Evolutionary conservation across 2,113 vertebrate genomes (phyloP).

Genomic region (Trogon melanurus): DNA sequence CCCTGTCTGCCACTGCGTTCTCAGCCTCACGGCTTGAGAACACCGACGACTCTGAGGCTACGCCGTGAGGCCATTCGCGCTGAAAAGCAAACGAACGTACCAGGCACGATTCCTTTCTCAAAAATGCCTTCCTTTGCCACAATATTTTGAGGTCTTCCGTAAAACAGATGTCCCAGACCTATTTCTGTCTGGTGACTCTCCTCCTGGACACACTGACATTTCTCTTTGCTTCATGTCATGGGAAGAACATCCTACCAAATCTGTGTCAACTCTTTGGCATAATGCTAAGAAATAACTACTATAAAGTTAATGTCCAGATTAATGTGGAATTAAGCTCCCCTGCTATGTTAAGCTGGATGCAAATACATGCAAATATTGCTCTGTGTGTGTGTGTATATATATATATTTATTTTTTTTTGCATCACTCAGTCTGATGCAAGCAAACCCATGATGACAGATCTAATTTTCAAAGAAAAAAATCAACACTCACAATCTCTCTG

Average conservation of each 20-base stretch:
- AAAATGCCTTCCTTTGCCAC: not conserved
- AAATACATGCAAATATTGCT: slow-evolving; percentile 32
- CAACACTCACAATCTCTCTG: not conserved
- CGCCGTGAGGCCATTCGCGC: accelerated
- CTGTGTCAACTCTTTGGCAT: not conserved
- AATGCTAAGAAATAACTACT: not conserved
- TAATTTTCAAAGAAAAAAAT: slow-evolving; percentile 34
- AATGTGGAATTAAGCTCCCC: not conserved
- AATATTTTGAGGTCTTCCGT: not conserved
- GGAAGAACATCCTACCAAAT: not conserved
- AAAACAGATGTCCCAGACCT: not conserved
- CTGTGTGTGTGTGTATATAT: not conserved
- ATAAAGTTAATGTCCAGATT: not conserved
- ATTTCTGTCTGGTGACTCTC: not conserved
- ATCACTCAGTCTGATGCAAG: not conserved
- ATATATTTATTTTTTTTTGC: slow-evolving; percentile 4
- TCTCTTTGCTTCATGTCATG: not conserved
- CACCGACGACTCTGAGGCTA: not conserved
- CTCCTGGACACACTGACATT: not conserved
- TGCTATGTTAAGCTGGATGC: not conserved
- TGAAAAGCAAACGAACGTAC: not conserved
- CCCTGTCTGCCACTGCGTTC: not conserved
- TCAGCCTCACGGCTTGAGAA: not conserved
- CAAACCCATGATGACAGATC: not conserved
- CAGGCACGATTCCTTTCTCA: not conserved